phyloP scores from a whole-genome alignment of 2,797 vertebrate genomes.

The Gymnoscopelus braueri region DNA sequence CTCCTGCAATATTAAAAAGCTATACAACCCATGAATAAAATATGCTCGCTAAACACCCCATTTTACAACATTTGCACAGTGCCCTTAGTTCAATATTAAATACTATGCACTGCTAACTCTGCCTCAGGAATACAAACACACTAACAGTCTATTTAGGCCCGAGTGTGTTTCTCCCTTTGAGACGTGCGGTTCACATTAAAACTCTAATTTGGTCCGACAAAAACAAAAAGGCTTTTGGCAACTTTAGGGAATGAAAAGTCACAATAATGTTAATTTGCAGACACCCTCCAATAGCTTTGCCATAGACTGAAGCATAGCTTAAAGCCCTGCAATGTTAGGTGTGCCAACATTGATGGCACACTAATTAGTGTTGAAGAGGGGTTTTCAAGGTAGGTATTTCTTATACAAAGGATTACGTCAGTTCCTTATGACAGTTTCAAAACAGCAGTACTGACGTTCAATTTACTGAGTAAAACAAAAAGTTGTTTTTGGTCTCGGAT shows the following conservation, averaged over 20 bases:
- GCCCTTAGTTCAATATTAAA: conserved; percentile 35
- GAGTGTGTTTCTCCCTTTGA: conserved; percentile 8
- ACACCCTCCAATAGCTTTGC: too few species aligned
- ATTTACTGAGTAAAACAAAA: too few species aligned
- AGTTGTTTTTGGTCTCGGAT: too few species aligned
- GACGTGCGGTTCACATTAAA: conserved; percentile 25
- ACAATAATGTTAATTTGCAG: not conserved
- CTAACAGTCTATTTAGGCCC: not conserved
- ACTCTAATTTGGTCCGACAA: conserved; percentile 2
- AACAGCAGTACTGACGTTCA: too few species aligned
- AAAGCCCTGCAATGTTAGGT: too few species aligned
- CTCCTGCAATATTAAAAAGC: conserved; percentile 31
- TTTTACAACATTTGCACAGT: conserved; percentile 45
- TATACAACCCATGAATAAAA: conserved; percentile 61
- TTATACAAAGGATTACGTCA: too few species aligned
- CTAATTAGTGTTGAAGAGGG: too few species aligned
- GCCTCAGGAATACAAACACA: conserved; percentile 49
- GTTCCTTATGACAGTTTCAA: too few species aligned
- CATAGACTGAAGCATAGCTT: too few species aligned
- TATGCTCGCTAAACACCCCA: conserved; percentile 39
- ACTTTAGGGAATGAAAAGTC: not conserved
- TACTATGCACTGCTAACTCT: conserved; percentile 21
- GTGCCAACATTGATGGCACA: too few species aligned
- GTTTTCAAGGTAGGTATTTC: too few species aligned
- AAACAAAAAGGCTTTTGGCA: not conserved